Evolutionary conservation across 1,140 invertebrate genomes (phyloP), one percentile per base, ranked within the genome.

Genomic region (Tetragnatha versicolor): DNA sequence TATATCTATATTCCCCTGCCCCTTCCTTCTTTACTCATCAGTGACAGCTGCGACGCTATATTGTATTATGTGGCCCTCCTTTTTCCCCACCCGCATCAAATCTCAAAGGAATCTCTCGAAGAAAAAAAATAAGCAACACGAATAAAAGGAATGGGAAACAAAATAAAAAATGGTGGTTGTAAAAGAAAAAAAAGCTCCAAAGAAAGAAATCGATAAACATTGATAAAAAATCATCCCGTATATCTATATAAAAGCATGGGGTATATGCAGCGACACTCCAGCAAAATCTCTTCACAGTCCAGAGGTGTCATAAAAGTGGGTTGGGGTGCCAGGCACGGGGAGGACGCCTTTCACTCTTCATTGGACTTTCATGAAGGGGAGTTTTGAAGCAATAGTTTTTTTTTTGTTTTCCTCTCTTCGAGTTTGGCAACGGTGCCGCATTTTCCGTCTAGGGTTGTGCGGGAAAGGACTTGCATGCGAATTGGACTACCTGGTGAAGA

Each of bases 1-100:
- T 73, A 60, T 60, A 25, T 65, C 27, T 17, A 12, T n/a, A 49
- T 73, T 53, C 35, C 35, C 47, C 9, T 17, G 14, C 17, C 14
- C 39, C 35, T 25, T 58, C 53, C 22, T 73, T 45, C 69, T 42
- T 60, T 35, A 42, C 27, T 17, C 69, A 73, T 73, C 69, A 42
- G 29, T 73, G 69, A 73, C 69, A 73, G 69, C 69, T 73, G 69
- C 47, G 69, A 73, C 53, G 69, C 33, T 73, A 73, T 73, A 73
- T 73, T 73, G 51, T 73, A 73, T 73, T 73, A 73, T 73, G 35
- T n/a, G n/a, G n/a, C 69, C 69, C 69, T 60, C 12, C 35, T n/a
- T n/a, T n/a, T n/a, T n/a, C 39, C 33, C 35, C 60, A 53, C 53
- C 53, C 69, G 31, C 53, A 70, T 73, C 69, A 73, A 73, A 73